Evolutionary conservation across 2,113 vertebrate species (phyloP), one percentile per base, ranked within the genome.

Genomic region (Anolis carolinensis): DNA sequence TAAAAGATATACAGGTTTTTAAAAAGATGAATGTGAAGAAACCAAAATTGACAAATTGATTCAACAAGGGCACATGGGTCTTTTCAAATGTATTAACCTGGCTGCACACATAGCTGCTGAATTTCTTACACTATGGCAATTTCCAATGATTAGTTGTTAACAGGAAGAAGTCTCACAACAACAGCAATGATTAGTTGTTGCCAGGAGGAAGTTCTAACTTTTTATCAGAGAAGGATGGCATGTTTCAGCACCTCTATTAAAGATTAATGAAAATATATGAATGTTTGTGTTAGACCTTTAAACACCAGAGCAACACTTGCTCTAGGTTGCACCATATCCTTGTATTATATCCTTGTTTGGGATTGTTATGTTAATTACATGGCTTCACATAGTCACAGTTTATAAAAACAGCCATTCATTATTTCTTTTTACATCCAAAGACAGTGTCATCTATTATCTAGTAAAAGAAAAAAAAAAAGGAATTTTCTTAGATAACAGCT

Each of bases 381-480:
- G 32, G 59, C 23, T 39, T 65, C 10, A 18, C 59, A 7, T 34
- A 44, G 21, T 30, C 72, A 85, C 20, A 10, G 11, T 50, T 34
- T 23, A 84, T 50, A 85, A 50, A 44, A 85, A 88, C 84, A 83
- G 2, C 20, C 32, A 59, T 85, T 79, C 59, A 1, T 63, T 75
- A 25, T 65, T 75, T 79, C 39, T 72, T 20, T 59, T 75, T 65
- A 86, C 83, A 34, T 55, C 78, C 16, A 62, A 1, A 77, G 30
- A 63, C 36, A 20, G 8, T 89, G 89, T 55, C 62, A 92, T 83
- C 74, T 91, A 68, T 74, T 80, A 30, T 72, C 80, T 52, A 75
- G 75, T 50, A 78, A 79, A 86, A 34, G 34, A 25, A 23, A 74
- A 68, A 80, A 2, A 67, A 68, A 80, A 2, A 67, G 23, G 11